Conservation (phyloP, 2,113 vertebrate genomes). For the Origma solitaria region DNA sequence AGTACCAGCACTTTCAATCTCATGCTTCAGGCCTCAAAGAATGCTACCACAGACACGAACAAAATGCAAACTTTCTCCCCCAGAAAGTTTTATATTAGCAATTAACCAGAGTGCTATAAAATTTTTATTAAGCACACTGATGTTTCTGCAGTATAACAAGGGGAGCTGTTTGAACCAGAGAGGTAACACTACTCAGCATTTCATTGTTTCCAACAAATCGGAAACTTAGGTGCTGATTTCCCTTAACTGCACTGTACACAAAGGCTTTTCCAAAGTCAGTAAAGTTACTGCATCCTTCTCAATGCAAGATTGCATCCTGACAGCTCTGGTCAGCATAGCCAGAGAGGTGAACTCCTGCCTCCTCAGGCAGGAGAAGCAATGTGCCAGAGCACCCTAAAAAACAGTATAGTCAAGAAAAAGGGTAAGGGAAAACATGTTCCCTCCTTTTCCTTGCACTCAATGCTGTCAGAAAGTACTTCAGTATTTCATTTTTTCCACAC, state of each 20-base stretch:
- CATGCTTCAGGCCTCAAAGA: neutral
- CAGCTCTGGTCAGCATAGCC: neutral
- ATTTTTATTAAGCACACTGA: neutral
- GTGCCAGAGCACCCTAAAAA: neutral
- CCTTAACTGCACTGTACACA: neutral
- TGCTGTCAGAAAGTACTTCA: neutral
- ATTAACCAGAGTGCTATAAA: neutral
- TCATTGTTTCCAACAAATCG: neutral
- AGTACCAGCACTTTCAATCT: neutral
- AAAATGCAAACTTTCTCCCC: neutral
- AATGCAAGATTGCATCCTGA: neutral
- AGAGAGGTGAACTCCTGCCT: neutral
- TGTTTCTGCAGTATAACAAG: neutral
- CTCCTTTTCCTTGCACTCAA: neutral
- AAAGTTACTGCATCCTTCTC: neutral
- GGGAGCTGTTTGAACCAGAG: neutral
- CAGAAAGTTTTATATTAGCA: neutral
- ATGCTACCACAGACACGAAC: neutral
- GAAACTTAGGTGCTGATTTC: neutral
- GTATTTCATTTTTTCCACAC: neutral
- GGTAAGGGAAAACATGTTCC: neutral
- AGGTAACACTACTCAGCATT: neutral
- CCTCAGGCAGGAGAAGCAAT: fast-evolving
- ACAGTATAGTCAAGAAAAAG: neutral
- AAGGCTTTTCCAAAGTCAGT: neutral